phyloP scores from a whole-genome alignment of 2,888 invertebrate genomes.

The Thelaira solivaga region DNA sequence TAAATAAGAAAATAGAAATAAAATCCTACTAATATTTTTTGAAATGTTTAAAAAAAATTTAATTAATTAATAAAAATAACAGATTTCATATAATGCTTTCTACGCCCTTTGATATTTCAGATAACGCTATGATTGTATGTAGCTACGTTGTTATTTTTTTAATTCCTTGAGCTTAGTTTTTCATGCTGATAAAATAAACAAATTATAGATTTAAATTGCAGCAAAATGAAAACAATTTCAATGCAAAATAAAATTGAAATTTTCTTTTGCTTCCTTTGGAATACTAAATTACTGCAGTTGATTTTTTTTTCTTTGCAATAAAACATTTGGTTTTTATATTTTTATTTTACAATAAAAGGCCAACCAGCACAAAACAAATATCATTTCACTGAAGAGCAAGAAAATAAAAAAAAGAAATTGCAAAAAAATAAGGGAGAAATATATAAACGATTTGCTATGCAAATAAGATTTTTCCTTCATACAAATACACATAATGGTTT shows the following conservation, averaged over 20 bases:
- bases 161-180: not conserved
- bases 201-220: conserved; percentile 71
- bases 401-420: conserved; percentile 31
- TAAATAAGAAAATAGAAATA: no score
- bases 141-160: not conserved
- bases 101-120: no score
- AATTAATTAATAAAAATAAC: no score
- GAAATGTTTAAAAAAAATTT: no score
- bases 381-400: conserved; percentile 31
- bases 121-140: no score
- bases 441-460: conserved; percentile 72
- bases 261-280: conserved; percentile 67
- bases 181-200: not conserved
- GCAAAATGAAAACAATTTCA: conserved; percentile 73
- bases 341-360: conserved; percentile 48
- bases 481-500: conserved; percentile 16
- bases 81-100: no score
- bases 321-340: conserved; percentile 8
- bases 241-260: conserved; percentile 72
- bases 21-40: no score
- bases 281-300: conserved; percentile 70
- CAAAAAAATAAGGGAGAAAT: no score
- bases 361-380: conserved; percentile 52
- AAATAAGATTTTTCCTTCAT: conserved; percentile 70
- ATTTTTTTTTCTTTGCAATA: conserved; percentile 27